Base-by-base conservation (phyloP, 2,888 invertebrate genomes). In the Lysandra coridon region DNA sequence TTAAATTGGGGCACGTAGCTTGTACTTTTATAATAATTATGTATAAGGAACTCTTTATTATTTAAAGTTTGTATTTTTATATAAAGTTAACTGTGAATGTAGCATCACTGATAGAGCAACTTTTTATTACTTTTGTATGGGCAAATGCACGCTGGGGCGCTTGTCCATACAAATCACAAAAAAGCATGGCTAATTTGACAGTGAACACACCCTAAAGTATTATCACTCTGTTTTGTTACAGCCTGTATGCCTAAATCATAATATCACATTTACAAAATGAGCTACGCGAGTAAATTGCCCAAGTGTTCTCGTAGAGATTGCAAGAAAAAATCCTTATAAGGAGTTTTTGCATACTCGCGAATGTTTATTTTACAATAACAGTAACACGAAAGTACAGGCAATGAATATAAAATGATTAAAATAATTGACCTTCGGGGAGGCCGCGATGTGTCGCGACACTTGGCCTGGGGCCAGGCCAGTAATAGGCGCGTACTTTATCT, bases 351-450 rank as follows among this genome's bases (percentile, higher is more conserved):
- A 17, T 62, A 23, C 23, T 7, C 10, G 30, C 30, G 3, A 14
- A 2, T 69, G 10, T 69, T 33, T 69, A 12, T 69, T 69, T 33
- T 69, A 33, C 33, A 1, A 49, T 49, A 49, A 14, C 69, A 14
- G 14, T 37, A 37, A 33, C 33, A 69, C 33, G 33, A 69, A 69
- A 69, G 69, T 69, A 14, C 69, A 33, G 14, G 14, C 33, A 69
- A 37, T 69, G 37, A 37, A 69, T 69, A 69, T 69, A 37, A 33
- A 78, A 80, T 81, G 75, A 82, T 82, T 82, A 80, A 89, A 90
- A 92, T 91, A 89, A 90, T 90, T 91, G 91, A 89, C 93, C 92
- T 91, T 88, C 85, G 82, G 81, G 86, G 91, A 91, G 93, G 93
- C 91, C 93, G 90, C 82, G 88, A 88, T 87, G 89, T 89, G 92